Conservation (phyloP, 1,140 invertebrate genomes). For the Cydia splendana region DNA sequence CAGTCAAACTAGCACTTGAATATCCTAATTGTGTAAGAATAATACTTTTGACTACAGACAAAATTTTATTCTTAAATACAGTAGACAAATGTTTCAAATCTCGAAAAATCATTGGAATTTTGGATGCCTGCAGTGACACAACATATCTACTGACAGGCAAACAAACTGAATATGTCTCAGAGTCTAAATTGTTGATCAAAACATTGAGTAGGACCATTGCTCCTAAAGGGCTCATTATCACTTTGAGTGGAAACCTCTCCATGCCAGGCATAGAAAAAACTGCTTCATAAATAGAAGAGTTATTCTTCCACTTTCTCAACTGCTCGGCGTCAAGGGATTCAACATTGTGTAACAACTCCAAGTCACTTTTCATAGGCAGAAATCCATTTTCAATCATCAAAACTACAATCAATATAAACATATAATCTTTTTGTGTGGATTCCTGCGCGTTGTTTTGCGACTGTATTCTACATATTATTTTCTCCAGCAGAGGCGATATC, state of each 20-base stretch:
- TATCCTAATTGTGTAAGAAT: conserved; percentile 62
- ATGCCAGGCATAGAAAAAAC: conserved; percentile 57
- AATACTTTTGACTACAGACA: conserved; percentile 62
- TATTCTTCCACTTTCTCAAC: conserved; percentile 50
- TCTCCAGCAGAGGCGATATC: conserved; percentile 50
- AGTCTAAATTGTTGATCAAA: conserved; percentile 53
- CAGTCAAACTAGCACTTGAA: conserved; percentile 68
- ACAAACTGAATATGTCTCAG: conserved; percentile 64
- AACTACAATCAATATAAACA: conserved; percentile 57
- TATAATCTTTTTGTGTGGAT: conserved; percentile 56
- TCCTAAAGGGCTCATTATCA: conserved; percentile 62
- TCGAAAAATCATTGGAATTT: conserved; percentile 62
- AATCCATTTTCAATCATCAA: conserved; percentile 67
- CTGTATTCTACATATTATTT: conserved; percentile 48
- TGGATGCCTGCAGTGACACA: conserved; percentile 52
- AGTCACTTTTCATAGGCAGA: conserved; percentile 43
- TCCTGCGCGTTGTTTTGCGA: conserved; percentile 46
- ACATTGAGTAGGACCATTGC: conserved; percentile 57
- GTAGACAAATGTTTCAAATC: conserved; percentile 60
- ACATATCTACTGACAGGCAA: conserved; percentile 61
- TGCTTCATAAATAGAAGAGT: conserved; percentile 50
- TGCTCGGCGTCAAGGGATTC: conserved; percentile 40
- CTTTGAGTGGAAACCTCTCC: conserved; percentile 48
- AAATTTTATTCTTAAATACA: conserved; percentile 62
- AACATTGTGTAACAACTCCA: conserved; percentile 37